Base-by-base conservation (phyloP, 2,797 vertebrate species). In the Scolopax rusticola region DNA sequence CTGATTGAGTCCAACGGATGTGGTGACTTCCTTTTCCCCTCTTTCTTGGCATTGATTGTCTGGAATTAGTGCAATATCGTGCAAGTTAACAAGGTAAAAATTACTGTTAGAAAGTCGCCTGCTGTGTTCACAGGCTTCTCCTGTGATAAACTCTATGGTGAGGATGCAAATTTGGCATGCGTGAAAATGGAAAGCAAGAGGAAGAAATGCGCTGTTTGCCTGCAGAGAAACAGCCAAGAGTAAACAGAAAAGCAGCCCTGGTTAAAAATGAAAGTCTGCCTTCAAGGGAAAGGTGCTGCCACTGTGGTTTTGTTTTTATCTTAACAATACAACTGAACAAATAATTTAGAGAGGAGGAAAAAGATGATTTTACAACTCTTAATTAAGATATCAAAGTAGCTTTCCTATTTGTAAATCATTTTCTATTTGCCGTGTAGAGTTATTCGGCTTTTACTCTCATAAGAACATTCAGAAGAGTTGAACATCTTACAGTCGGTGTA, bases 31-130 rank as follows among this genome's bases (percentile, higher is more conserved):
- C 53, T 77, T 76, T 57, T 23, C 11, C 28, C 25, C 25, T 45
- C 24, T 21, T 45, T 40, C 38, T 53, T 68, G 53, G 30, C 32
- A 30, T 28, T 20, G 9, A 71, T 80, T 73, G 50, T 61, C 59
- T 89, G 81, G 87, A 93, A 80, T 91, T 65, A 61, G 43, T 25
- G 54, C 32, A 65, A 54, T 33, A 69, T 24, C 32, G 33, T 30
- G 15, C 27, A 57, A 77, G 40, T 60, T 94, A 93, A 94, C 20
- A 23, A 94, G 86, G 90, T 76, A 76, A 91, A 88, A 96, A 89
- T 63, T 68, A 36, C 3, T 4, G 36, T 64, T 70, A 21, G 64
- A 67, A 85, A 83, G 84, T 67, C 0, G 0, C 71, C 87, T 89
- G 75, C 89, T 83, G 87, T 64, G 64, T 80, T 92, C 84, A 60